A percentile compares a stretch with the other conserved stretches of the same genome.
phyloP scores from a whole-genome alignment of 2,113 vertebrate species.

The Oenanthe melanoleuca region DNA sequence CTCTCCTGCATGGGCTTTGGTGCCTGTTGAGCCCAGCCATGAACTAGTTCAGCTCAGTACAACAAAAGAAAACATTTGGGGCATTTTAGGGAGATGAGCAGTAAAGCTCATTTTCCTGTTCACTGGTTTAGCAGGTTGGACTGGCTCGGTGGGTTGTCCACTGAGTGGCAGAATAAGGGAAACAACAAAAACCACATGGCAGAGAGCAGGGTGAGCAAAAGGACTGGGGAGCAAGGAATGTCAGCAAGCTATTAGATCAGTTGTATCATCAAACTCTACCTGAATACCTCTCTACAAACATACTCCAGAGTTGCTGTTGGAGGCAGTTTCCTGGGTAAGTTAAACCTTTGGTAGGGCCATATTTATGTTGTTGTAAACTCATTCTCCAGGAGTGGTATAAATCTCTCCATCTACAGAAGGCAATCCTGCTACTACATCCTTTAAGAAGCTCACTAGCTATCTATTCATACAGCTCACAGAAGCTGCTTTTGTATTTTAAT shows the following conservation, averaged over 20 bases:
- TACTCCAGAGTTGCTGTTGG: not conserved
- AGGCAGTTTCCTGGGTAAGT: not conserved
- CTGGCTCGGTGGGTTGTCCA: not conserved
- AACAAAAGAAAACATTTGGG: not conserved
- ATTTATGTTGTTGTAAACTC: slow-evolving; percentile 2
- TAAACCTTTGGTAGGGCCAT: not conserved
- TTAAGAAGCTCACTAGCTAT: not conserved
- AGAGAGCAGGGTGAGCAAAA: not conserved
- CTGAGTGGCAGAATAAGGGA: not conserved
- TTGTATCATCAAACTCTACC: not conserved
- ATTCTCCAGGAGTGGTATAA: not conserved
- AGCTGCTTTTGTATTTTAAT: slow-evolving; percentile 54
- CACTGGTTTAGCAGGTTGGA: not conserved
- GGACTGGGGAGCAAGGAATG: not conserved
- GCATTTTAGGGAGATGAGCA: not conserved
- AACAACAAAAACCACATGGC: not conserved
- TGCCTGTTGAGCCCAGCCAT: not conserved
- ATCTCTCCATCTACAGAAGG: not conserved
- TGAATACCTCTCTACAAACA: not conserved
- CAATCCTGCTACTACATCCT: not conserved
- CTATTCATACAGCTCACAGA: slow-evolving; percentile 23
- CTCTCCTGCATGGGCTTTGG: not conserved
- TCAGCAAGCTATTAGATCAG: not conserved
- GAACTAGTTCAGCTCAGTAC: not conserved
- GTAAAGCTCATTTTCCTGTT: not conserved